phyloP scores from a whole-genome alignment of 2,888 invertebrate genomes.

The Endotricha flammealis region DNA sequence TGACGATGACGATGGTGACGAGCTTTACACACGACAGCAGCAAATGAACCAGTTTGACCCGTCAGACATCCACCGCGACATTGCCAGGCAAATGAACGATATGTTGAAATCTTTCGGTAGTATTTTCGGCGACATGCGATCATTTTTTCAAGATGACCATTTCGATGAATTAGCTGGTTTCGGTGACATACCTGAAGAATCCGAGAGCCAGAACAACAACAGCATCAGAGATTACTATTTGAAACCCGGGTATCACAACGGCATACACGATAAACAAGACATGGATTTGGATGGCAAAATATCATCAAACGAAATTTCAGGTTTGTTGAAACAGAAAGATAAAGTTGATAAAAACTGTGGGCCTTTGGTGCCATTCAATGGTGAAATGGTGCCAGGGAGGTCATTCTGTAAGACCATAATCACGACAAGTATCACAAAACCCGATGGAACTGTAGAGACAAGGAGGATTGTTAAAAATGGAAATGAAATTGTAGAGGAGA shows the following conservation, averaged over 20 bases:
- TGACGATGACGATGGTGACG: constrained; percentile 66
- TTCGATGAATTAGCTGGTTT: constrained; percentile 30
- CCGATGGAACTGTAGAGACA: constrained; percentile 64
- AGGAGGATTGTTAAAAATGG: constrained; percentile 62
- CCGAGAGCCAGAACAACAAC: constrained; percentile 39
- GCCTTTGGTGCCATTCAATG: constrained; percentile 38
- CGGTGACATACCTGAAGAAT: constrained; percentile 22
- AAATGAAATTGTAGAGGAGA: constrained; percentile 60
- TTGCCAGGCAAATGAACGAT: constrained; percentile 57
- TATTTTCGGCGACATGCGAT: constrained; percentile 55
- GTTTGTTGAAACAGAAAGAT: constrained; percentile 52
- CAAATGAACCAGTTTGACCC: constrained; percentile 38
- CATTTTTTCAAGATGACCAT: constrained; percentile 43
- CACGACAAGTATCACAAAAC: constrained; percentile 61
- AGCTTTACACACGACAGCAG: constrained; percentile 51
- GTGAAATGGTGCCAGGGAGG: constrained; percentile 48
- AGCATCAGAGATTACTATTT: constrained; percentile 61
- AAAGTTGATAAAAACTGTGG: constrained; percentile 33
- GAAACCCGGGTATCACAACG: constrained; percentile 59
- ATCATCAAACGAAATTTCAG: constrained; percentile 62
- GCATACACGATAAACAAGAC: constrained; percentile 43
- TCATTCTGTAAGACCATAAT: constrained; percentile 66
- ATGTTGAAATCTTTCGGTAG: constrained; percentile 55
- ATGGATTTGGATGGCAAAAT: constrained; percentile 65
- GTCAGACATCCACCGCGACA: constrained; percentile 45